Percentiles rank a stretch among this genome's conserved stretches.
Evolutionary conservation across 2,888 invertebrate genomes (phyloP).

Genomic region (Cenopis cana): DNA sequence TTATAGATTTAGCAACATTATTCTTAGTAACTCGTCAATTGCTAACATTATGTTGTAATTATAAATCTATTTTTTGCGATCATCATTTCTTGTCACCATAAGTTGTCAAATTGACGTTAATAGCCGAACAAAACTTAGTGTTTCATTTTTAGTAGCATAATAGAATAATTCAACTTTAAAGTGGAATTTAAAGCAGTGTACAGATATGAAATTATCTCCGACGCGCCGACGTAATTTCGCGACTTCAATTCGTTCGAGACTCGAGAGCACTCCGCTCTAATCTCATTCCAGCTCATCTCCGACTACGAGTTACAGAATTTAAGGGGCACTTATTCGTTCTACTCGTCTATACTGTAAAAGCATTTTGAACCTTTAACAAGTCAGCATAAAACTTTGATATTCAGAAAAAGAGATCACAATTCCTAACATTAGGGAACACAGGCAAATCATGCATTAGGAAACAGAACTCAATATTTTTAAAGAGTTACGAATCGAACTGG

Average conservation of each 20-base stretch:
- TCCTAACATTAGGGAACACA: not conserved
- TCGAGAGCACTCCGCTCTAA: slow-evolving; percentile 27
- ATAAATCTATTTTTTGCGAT: too few relatives aligned
- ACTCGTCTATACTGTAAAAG: not conserved
- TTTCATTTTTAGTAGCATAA: not conserved
- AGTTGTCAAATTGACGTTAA: too few relatives aligned
- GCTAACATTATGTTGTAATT: not conserved
- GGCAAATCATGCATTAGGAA: not conserved
- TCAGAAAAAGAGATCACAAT: not conserved
- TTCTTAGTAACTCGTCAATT: not conserved
- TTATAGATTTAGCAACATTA: not conserved
- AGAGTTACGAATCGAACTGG: not conserved
- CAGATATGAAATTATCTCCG: slow-evolving; percentile 16
- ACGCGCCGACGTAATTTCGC: slow-evolving; percentile 17
- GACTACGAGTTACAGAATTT: slow-evolving; percentile 1
- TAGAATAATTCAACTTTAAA: not conserved
- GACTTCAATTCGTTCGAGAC: slow-evolving; percentile 4
- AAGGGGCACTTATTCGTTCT: slow-evolving; percentile 8
- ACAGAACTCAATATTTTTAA: not conserved
- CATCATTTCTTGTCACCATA: too few relatives aligned
- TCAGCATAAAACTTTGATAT: not conserved
- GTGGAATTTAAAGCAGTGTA: not conserved
- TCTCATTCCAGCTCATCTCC: slow-evolving; percentile 24
- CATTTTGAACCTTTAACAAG: not conserved
- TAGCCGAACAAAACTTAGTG: not conserved